phyloP scores from a whole-genome alignment of 2,797 vertebrate genomes.

The Apodemus agrarius region DNA sequence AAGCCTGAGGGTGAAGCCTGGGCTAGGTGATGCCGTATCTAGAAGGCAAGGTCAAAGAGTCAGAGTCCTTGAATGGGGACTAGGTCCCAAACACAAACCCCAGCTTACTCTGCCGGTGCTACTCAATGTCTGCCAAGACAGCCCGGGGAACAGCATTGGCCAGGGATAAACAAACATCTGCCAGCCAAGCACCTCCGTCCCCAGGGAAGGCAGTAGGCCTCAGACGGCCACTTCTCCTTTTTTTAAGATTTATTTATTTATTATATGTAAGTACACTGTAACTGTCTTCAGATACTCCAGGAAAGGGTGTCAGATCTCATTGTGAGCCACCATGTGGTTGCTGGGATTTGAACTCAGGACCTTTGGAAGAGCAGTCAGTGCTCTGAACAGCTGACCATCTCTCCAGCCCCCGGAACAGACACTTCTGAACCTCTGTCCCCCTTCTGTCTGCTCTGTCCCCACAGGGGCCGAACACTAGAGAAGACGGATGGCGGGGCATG shows the following conservation, averaged over 20 bases:
- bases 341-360: too few species aligned
- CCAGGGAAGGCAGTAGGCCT: background rate
- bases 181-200: background rate
- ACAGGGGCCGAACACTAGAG: background rate
- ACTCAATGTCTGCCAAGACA: background rate
- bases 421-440: background rate
- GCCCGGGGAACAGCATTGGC: background rate
- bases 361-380: too few species aligned
- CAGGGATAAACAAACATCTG: background rate
- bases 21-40: background rate
- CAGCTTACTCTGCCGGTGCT: background rate
- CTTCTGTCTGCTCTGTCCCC: rapidly evolving
- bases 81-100: background rate
- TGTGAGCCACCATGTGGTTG: too few species aligned
- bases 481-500: background rate
- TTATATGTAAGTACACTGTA: too few species aligned
- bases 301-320: too few species aligned
- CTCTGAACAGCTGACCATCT: too few species aligned
- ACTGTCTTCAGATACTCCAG: too few species aligned
- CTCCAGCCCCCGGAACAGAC: rapidly evolving
- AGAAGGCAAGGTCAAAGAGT: too few species aligned
- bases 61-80: background rate
- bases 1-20: background rate
- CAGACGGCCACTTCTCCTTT: background rate
- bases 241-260: too few species aligned